phyloP scores from a whole-genome alignment of 2,113 vertebrate genomes.

The Oncorhynchus keta region DNA sequence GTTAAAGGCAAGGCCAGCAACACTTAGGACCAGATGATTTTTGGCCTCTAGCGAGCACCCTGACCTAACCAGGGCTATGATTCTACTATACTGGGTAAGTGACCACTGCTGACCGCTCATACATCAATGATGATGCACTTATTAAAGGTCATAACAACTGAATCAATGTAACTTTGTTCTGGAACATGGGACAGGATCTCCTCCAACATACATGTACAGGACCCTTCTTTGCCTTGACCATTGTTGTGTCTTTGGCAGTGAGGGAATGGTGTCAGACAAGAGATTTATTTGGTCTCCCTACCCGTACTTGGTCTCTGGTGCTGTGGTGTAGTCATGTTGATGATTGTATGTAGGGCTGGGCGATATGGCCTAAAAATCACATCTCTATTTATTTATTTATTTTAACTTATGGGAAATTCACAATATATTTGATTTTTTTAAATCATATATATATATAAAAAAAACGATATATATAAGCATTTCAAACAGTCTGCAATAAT shows the following conservation, averaged over 20 bases:
- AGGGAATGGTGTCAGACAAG: no score
- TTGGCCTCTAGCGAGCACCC: background rate
- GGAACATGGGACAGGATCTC: background rate
- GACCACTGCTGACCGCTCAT: background rate
- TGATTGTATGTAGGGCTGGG: constrained; percentile 16
- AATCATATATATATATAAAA: no score
- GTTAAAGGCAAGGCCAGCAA: constrained; percentile 33
- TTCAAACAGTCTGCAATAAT: no score
- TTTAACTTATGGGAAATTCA: no score
- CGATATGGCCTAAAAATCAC: no score
- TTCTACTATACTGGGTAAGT: background rate
- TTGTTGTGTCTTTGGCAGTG: no score
- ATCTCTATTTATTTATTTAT: no score
- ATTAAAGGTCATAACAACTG: no score
- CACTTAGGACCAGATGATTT: background rate
- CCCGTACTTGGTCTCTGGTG: background rate
- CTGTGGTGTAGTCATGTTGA: constrained; percentile 5
- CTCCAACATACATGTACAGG: no score
- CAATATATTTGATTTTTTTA: no score
- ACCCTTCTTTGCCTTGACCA: no score
- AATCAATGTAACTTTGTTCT: background rate
- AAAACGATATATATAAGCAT: no score
- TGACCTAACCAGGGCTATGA: background rate
- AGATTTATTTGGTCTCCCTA: background rate
- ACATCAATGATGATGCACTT: background rate